These are phyloP conservation scores for Melanotaenia parkinsoni DNA, from an alignment of 2,797 vertebrate genomes.

Conservation along the genomic window DNA sequence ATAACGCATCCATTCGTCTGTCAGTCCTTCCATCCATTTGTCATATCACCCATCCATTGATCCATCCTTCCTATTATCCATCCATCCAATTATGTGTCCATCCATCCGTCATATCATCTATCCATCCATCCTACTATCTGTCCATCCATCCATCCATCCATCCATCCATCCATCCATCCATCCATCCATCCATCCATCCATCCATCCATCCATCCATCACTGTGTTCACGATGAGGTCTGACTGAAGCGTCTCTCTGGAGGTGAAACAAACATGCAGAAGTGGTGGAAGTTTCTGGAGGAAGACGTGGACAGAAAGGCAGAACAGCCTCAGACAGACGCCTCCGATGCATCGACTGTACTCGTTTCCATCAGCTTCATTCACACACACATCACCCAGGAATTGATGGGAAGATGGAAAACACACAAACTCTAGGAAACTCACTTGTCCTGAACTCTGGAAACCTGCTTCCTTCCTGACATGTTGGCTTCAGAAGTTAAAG, in stretches of 20 bases:
- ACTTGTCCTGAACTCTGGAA: slow-evolving; percentile 60
- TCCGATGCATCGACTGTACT: not conserved
- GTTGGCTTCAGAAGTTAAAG: slow-evolving; percentile 70
- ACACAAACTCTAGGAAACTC: slow-evolving; percentile 61
- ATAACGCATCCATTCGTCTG: too few species aligned
- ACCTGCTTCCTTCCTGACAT: slow-evolving; percentile 68
- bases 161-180: too few species aligned
- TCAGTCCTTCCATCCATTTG: too few species aligned
- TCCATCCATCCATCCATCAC: too few species aligned
- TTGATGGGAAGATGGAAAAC: slow-evolving; percentile 48
- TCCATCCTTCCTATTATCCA: too few species aligned
- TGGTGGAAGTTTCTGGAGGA: slow-evolving; percentile 4
- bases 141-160: too few species aligned
- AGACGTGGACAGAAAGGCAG: not conserved
- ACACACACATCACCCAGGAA: slow-evolving; percentile 45
- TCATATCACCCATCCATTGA: too few species aligned
- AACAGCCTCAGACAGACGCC: not conserved
- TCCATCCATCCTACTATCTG: too few species aligned
- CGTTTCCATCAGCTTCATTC: slow-evolving; percentile 16
- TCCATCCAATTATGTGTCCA: too few species aligned
- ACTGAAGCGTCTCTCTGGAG: slow-evolving; percentile 22
- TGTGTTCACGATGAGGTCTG: not conserved
- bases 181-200: too few species aligned
- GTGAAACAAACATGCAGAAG: slow-evolving; percentile 52
- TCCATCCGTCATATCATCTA: too few species aligned